Conservation (phyloP, 2,888 invertebrate species). For the Diogma glabrata region DNA sequence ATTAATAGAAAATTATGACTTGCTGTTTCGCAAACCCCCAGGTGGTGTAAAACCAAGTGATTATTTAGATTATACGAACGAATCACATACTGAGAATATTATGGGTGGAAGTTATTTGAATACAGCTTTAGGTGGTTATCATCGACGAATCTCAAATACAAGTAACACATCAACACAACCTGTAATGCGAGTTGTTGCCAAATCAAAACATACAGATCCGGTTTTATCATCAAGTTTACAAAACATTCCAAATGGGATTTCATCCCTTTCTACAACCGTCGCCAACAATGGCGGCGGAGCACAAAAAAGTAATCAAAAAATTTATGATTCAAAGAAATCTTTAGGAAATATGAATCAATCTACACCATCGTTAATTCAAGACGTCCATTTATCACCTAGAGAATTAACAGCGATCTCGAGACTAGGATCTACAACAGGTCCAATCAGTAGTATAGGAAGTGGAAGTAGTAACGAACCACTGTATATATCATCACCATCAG, state of each 20-base stretch:
- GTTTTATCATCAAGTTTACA: constrained; percentile 37
- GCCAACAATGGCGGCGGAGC: constrained; percentile 17
- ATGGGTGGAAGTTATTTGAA: constrained; percentile 9
- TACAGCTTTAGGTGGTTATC: neutral
- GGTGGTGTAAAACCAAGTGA: constrained; percentile 22
- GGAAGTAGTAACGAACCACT: constrained; percentile 16
- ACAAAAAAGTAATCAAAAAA: constrained; percentile 11
- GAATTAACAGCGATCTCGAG: constrained; percentile 16
- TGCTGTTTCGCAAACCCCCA: constrained; percentile 44
- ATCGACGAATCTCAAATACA: neutral
- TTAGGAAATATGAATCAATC: constrained; percentile 24
- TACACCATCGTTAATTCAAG: constrained; percentile 16
- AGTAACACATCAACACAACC: constrained; percentile 6
- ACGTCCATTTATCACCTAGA: constrained; percentile 15
- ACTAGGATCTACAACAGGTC: constrained; percentile 3
- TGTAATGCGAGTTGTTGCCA: constrained; percentile 24
- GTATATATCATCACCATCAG: constrained; percentile 26
- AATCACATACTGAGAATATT: constrained; percentile 29
- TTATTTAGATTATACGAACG: constrained; percentile 25
- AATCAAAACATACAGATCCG: constrained; percentile 34
- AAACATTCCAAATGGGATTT: constrained; percentile 36
- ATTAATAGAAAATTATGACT: constrained; percentile 77
- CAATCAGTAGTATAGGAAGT: constrained; percentile 1
- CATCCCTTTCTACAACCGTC: constrained; percentile 24
- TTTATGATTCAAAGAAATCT: constrained; percentile 17